Base-by-base conservation (phyloP, 2,113 vertebrate species). In the Bungarus multicinctus region DNA sequence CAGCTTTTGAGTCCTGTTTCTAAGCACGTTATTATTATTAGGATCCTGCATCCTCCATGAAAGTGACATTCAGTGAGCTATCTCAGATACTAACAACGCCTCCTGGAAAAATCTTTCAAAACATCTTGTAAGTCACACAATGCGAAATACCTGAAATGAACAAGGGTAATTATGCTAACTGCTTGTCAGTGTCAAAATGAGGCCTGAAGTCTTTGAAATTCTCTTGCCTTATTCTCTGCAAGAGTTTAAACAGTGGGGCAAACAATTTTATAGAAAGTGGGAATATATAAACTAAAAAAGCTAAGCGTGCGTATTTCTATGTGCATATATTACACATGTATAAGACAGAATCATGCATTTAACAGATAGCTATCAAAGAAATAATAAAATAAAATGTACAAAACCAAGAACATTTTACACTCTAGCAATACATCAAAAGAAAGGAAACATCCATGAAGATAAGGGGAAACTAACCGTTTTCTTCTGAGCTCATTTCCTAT, bases 81-180 rank as follows among this genome's bases (percentile, higher is more conserved):
- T n/a, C 89, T 91, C 85, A 87, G 87, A 87, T 89, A 94, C 27
- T 34, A 91, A 86, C 87, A 94, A 69, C 22, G 18, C 93, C 27
- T 89, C 50, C 11, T 93, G 95, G 22, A 69, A 93, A 74, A 88
- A 94, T 39, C 53, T 89, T 93, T 93, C 85, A 22, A 90, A 90
- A 88, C 69, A 85, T 43, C 86, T 91, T 85, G 64, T 88, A 6
- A 90, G 86, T 93, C 60, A 93, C 43, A 91, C 7, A 87, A 97
- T 94, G 93, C 92, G 96, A 94, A 96, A 95, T 89, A 94, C 89
- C 95, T 96, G 89, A 64, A 95, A 90, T 94, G 85, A 92, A 90
- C 90, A 93, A 94, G n/a, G 94, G 86, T 87, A 95, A 97, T 97
- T 96, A 96, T 58, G 53, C 52, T 94, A 96, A 96, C 91, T 90